These are phyloP conservation scores for Vireo altiloquus DNA, from an alignment of 2,113 vertebrate species.

Conservation along the genomic window DNA sequence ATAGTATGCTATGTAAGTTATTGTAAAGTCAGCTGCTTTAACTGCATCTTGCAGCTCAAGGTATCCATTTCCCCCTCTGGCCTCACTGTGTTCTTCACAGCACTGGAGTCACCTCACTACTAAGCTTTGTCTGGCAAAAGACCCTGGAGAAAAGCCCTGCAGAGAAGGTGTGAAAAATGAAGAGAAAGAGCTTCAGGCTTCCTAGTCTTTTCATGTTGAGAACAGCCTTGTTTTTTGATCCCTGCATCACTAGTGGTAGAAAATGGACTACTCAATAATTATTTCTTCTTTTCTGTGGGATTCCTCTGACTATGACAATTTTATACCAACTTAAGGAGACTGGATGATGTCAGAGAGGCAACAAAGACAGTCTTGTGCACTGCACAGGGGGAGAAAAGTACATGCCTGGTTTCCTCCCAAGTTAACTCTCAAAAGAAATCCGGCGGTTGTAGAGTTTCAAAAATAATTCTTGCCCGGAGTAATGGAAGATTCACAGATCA, in stretches of 20 bases:
- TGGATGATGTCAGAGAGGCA: neutral
- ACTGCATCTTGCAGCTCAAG: neutral
- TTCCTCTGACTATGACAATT: neutral
- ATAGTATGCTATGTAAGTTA: neutral
- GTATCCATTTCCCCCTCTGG: neutral
- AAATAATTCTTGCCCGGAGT: neutral
- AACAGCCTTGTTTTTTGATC: neutral
- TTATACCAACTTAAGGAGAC: neutral
- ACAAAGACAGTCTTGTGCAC: neutral
- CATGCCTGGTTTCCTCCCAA: neutral
- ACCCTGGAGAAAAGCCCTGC: neutral
- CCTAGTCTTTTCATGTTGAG: neutral
- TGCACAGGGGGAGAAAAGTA: neutral
- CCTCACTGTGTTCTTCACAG: neutral
- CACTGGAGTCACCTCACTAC: neutral
- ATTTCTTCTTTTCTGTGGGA: neutral
- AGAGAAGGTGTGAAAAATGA: neutral
- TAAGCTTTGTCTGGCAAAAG: neutral
- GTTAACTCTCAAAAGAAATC: neutral
- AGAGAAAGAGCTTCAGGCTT: neutral
- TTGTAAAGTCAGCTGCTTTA: neutral
- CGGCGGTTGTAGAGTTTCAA: neutral
- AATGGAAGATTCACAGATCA: neutral
- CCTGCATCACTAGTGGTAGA: neutral
- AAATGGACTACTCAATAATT: neutral